Conservation (phyloP, 2,888 invertebrate species). For the Drosophila meridiana region DNA sequence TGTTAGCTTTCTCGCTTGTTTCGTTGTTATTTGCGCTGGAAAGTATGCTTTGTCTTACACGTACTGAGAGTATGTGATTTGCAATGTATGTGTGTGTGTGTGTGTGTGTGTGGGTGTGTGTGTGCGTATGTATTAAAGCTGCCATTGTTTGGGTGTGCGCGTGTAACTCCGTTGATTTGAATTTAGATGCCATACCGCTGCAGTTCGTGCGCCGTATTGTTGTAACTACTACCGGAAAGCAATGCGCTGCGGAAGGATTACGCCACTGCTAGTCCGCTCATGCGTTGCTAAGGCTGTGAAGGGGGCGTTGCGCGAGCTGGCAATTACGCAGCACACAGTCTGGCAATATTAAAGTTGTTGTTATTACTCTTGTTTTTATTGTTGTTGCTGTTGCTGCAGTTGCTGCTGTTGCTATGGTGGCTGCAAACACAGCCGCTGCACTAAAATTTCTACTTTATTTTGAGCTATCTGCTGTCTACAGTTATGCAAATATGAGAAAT, state of each 20-base stretch:
- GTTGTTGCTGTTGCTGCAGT: conserved; percentile 48
- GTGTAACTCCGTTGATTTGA: conserved; percentile 77
- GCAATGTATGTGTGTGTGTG: conserved; percentile 1
- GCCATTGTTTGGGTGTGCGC: conserved; percentile 51
- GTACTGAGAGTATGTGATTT: conserved; percentile 1
- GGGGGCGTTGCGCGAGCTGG: conserved; percentile 19
- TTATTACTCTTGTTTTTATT: conserved; percentile 25
- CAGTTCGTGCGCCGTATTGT: conserved; percentile 59
- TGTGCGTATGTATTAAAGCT: conserved; percentile 10
- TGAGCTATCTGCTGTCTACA: conserved; percentile 80
- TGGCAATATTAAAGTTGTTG: conserved; percentile 75
- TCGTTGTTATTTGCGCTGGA: conserved; percentile 72
- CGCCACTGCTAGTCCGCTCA: conserved; percentile 24
- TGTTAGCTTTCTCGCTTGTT: conserved; percentile 62
- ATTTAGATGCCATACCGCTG: conserved; percentile 45
- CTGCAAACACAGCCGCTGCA: conserved; percentile 50
- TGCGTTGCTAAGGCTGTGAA: background rate
- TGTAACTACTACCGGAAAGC: conserved; percentile 66
- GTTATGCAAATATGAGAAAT: conserved; percentile 80
- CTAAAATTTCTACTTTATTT: conserved; percentile 77
- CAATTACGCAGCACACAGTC: conserved; percentile 71
- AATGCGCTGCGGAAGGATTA: conserved; percentile 67
- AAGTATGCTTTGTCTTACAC: conserved; percentile 77
- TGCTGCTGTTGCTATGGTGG: conserved; percentile 18
- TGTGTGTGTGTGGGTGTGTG: conserved; percentile 13